Conservation (phyloP, 2,888 invertebrate genomes). For the Crossocerus cetratus region DNA sequence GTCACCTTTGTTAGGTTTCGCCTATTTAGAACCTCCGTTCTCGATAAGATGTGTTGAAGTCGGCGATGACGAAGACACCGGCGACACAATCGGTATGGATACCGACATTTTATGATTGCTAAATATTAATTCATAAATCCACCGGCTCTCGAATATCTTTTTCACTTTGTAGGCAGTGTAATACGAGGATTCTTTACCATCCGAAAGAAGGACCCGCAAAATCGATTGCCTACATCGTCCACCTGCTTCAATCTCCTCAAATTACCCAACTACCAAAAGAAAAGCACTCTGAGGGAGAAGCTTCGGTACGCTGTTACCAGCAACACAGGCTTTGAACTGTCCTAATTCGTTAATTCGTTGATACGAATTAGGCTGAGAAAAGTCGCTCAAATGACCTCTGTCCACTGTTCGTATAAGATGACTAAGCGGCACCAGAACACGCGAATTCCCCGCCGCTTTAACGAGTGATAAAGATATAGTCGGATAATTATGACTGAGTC, state of each 20-base stretch:
- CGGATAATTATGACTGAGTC: constrained; percentile 16
- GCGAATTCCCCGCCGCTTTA: constrained; percentile 11
- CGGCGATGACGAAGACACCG: constrained; percentile 97
- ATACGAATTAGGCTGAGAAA: not conserved
- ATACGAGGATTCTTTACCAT: constrained; percentile 99
- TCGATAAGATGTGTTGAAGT: constrained; percentile 99
- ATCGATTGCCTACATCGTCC: constrained; percentile 98
- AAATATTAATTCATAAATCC: not conserved
- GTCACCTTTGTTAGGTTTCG: constrained; percentile 96
- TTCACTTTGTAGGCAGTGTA: constrained; percentile 86
- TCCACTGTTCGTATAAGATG: constrained; percentile 39
- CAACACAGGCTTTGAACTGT: constrained; percentile 99
- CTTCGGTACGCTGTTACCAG: constrained; percentile 97
- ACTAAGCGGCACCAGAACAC: constrained; percentile 46
- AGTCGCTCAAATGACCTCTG: constrained; percentile 29
- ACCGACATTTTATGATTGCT: not conserved
- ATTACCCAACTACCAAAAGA: constrained; percentile 98
- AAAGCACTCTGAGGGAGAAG: constrained; percentile 95
- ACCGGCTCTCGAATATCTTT: not conserved
- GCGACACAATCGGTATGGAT: constrained; percentile 86
- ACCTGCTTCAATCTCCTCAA: constrained; percentile 99
- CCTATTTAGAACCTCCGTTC: constrained; percentile 97
- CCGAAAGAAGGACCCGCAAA: constrained; percentile 94
- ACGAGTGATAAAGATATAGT: constrained; percentile 12
- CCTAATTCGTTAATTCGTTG: constrained; percentile 79